These are phyloP conservation scores for Caenorhabditis afra DNA, from an alignment of 2,888 invertebrate species.

Conservation along the genomic window DNA sequence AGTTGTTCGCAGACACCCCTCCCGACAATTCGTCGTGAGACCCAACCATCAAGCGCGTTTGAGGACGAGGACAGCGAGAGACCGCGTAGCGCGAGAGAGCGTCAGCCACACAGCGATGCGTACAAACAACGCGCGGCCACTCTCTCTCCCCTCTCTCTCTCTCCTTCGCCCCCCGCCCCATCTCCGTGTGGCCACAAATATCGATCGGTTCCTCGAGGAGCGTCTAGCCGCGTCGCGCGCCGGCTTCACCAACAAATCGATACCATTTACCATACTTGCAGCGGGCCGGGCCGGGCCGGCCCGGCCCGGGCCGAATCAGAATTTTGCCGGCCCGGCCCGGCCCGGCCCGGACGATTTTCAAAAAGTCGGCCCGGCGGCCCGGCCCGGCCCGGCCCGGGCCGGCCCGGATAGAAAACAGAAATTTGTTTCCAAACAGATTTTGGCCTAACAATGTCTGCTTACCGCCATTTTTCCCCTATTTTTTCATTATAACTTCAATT, in stretches of 20 bases:
- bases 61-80: conserved; percentile 9
- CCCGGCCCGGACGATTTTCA: too few species aligned
- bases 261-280: conserved; percentile 8
- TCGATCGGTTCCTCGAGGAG: conserved; percentile 28
- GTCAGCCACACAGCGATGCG: conserved; percentile 13
- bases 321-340: too few species aligned
- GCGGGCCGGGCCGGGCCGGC: too few species aligned
- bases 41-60: conserved; percentile 39
- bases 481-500: too few species aligned
- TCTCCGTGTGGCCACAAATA: conserved; percentile 32
- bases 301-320: too few species aligned
- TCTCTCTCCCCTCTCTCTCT: conserved; percentile 5
- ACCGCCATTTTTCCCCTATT: too few species aligned
- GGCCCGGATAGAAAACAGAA: too few species aligned
- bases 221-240: background rate
- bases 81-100: background rate
- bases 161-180: too few species aligned
- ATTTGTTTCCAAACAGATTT: too few species aligned
- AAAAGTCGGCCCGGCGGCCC: too few species aligned
- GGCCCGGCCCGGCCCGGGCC: too few species aligned
- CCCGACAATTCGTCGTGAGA: conserved; percentile 35
- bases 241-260: conserved; percentile 19
- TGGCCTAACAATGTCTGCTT: too few species aligned
- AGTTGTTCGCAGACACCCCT: background rate
- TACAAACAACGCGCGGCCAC: conserved; percentile 56